phyloP scores from a whole-genome alignment of 2,797 vertebrate genomes.

The Melopsittacus undulatus region DNA sequence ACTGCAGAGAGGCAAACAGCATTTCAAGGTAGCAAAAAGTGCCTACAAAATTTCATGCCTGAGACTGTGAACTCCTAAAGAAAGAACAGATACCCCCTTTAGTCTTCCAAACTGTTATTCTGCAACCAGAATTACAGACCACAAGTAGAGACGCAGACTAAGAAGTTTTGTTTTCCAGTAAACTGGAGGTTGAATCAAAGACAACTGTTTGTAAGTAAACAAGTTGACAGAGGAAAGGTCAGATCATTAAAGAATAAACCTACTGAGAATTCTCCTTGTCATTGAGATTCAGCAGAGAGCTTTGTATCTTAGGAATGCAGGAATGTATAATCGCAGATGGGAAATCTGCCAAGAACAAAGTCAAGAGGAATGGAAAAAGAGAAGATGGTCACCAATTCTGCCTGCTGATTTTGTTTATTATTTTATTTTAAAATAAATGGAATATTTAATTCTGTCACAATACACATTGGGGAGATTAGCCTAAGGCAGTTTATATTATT shows the following conservation, averaged over 20 bases:
- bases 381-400: neutral
- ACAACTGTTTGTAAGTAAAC: slow-evolving; percentile 65
- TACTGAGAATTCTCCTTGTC: slow-evolving; percentile 45
- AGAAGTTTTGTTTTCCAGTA: slow-evolving; percentile 51
- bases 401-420: neutral
- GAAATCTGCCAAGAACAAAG: slow-evolving; percentile 19
- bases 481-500: neutral
- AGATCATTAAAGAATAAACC: slow-evolving; percentile 33
- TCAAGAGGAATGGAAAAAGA: neutral
- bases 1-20: neutral
- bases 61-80: neutral
- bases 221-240: slow-evolving; percentile 67
- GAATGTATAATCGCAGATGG: neutral
- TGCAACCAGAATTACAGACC: neutral
- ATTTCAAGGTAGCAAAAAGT: neutral
- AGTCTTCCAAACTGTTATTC: neutral
- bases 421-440: neutral
- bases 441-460: neutral
- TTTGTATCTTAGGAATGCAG: slow-evolving; percentile 14
- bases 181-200: slow-evolving; percentile 53
- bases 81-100: neutral
- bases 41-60: neutral
- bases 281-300: slow-evolving; percentile 14
- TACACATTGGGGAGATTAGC: neutral
- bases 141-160: slow-evolving; percentile 6